phyloP scores from a whole-genome alignment of 2,888 invertebrate genomes.

The Gandaritis pyraliata region DNA sequence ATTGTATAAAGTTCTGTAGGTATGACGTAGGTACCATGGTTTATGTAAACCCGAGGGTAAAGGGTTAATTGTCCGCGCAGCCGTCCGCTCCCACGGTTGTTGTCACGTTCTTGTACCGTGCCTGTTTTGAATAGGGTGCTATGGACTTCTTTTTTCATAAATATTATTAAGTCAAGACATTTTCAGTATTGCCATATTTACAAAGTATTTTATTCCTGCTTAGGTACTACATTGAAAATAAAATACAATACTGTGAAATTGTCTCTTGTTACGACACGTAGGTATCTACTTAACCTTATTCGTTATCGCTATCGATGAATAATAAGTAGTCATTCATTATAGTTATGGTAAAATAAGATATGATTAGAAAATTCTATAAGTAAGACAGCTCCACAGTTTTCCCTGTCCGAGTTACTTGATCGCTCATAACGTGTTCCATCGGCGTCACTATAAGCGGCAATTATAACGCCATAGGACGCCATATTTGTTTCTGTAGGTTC shows the following conservation, averaged over 20 bases:
- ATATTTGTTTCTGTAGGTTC: slow-evolving; percentile 57
- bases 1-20: slow-evolving; percentile 23
- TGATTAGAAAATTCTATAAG: too few relatives aligned
- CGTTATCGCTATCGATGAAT: too few relatives aligned
- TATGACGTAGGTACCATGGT: slow-evolving; percentile 27
- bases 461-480: slow-evolving; percentile 69
- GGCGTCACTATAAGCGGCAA: slow-evolving; percentile 63
- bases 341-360: too few relatives aligned
- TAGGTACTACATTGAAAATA: too few relatives aligned
- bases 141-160: too few relatives aligned
- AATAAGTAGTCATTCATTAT: neutral
- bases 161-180: too few relatives aligned
- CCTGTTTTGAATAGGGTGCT: slow-evolving; percentile 21
- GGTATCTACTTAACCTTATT: too few relatives aligned
- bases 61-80: slow-evolving; percentile 57
- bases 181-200: too few relatives aligned
- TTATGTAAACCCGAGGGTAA: slow-evolving; percentile 47
- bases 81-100: slow-evolving; percentile 46
- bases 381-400: slow-evolving; percentile 35
- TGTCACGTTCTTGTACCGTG: slow-evolving; percentile 21
- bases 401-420: slow-evolving; percentile 52
- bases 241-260: too few relatives aligned
- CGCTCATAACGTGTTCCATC: slow-evolving; percentile 61
- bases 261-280: too few relatives aligned
- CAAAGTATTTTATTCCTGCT: too few relatives aligned